Percentiles rank a stretch among this genome's conserved stretches.
Evolutionary conservation across 2,888 invertebrate genomes (phyloP).

Genomic region (Cheiracanthium punctorium): DNA sequence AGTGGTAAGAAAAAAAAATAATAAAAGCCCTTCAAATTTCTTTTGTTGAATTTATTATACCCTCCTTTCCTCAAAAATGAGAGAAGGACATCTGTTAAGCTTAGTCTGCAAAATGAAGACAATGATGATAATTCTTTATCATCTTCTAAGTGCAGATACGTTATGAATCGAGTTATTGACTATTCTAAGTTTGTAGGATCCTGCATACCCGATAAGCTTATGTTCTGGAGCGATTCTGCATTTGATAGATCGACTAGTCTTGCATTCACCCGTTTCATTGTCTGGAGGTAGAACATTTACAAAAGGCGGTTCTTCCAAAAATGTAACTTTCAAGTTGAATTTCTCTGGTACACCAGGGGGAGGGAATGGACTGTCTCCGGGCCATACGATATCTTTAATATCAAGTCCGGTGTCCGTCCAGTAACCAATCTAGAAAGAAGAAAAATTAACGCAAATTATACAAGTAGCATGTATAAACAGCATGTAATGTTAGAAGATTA

Average conservation of each 20-base stretch:
- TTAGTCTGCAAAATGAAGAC: too few species aligned
- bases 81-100: too few species aligned
- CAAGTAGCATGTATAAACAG: too few species aligned
- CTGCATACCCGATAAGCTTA: constrained; percentile 79
- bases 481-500: too few species aligned
- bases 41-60: too few species aligned
- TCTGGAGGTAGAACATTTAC: constrained; percentile 95
- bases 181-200: too few species aligned
- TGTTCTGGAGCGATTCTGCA: constrained; percentile 89
- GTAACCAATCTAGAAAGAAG: constrained; percentile 84
- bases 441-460: neutral
- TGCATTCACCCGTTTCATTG: constrained; percentile 92
- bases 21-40: too few species aligned
- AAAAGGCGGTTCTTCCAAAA: constrained; percentile 96
- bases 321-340: constrained; percentile 91
- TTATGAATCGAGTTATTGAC: too few species aligned
- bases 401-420: constrained; percentile 84
- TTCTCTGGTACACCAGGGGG: constrained; percentile 98
- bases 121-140: too few species aligned
- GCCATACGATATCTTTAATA: constrained; percentile 88
- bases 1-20: too few species aligned
- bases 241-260: constrained; percentile 83
- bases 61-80: too few species aligned
- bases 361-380: constrained; percentile 94
- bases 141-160: too few species aligned